These are phyloP conservation scores for Acanthoscelides obtectus DNA, from an alignment of 2,888 invertebrate genomes.

Conservation along the genomic window DNA sequence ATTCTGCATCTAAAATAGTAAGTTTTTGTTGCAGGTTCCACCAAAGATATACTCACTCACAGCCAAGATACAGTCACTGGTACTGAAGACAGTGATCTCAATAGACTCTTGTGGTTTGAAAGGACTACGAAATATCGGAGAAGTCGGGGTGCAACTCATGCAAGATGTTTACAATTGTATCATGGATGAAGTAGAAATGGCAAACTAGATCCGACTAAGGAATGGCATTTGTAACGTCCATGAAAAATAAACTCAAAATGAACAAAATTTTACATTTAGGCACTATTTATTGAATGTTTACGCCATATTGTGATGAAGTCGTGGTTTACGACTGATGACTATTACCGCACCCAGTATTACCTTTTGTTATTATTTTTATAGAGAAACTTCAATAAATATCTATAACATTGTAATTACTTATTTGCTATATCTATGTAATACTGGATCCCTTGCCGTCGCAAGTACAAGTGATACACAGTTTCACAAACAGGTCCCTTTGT, in stretches of 20 bases:
- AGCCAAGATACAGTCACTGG: constrained; percentile 22
- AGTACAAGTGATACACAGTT: no score
- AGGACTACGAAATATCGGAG: constrained; percentile 17
- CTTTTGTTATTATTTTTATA: background rate
- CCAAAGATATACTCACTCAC: constrained; percentile 23
- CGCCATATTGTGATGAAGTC: background rate
- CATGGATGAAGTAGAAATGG: constrained; percentile 3
- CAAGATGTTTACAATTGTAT: constrained; percentile 21
- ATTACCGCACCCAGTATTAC: background rate
- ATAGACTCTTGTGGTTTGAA: constrained; percentile 22
- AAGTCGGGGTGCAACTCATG: constrained; percentile 13
- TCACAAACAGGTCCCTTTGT: no score
- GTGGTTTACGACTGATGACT: background rate
- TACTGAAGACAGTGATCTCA: constrained; percentile 19
- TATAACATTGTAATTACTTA: background rate
- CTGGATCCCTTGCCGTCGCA: no score
- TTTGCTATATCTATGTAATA: no score
- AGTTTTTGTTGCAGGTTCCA: constrained; percentile 17
- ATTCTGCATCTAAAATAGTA: no score
- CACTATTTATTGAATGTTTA: background rate
- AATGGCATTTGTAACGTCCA: background rate
- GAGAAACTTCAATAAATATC: background rate
- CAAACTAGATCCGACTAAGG: background rate
- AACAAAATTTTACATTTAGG: background rate
- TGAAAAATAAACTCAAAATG: background rate